phyloP scores from a whole-genome alignment of 1,140 invertebrate genomes.

The Drosophila baimaii region DNA sequence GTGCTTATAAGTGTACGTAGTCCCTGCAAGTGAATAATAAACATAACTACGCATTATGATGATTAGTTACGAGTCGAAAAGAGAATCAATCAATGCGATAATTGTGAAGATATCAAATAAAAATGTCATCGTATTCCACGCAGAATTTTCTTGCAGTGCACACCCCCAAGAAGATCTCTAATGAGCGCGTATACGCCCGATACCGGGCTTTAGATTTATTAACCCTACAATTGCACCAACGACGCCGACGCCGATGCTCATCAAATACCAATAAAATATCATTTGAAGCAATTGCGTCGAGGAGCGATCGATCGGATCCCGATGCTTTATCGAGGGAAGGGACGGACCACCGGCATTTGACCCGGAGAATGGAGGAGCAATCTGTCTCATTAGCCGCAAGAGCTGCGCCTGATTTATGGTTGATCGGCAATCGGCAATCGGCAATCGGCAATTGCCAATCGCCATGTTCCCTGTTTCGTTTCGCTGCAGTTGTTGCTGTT shows the following conservation, averaged over 20 bases:
- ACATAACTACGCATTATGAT: no score
- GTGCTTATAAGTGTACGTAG: no score
- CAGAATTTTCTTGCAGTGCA: conserved; percentile 7
- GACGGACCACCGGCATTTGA: conserved; percentile 51
- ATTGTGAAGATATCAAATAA: background rate
- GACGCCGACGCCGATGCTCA: conserved; percentile 62
- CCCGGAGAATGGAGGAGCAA: conserved; percentile 43
- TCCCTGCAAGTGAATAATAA: no score
- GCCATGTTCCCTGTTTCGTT: conserved; percentile 21
- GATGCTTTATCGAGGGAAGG: conserved; percentile 6
- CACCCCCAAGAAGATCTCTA: conserved; percentile 36
- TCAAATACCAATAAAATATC: conserved; percentile 81
- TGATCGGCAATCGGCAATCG: conserved; percentile 2
- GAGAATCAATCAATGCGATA: no score
- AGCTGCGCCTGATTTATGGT: conserved; percentile 70
- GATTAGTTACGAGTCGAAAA: no score
- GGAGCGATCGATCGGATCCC: conserved; percentile 20
- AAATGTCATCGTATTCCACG: background rate
- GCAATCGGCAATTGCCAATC: conserved; percentile 6
- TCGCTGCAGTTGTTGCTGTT: conserved; percentile 27
- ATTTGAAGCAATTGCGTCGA: conserved; percentile 69
- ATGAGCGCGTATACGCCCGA: conserved; percentile 41
- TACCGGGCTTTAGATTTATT: conserved; percentile 58
- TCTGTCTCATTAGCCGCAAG: conserved; percentile 77
- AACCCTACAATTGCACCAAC: conserved; percentile 65